These are phyloP conservation scores for Habroteleia sp. DNA, from an alignment of 2,888 invertebrate species.

Conservation along the genomic window DNA sequence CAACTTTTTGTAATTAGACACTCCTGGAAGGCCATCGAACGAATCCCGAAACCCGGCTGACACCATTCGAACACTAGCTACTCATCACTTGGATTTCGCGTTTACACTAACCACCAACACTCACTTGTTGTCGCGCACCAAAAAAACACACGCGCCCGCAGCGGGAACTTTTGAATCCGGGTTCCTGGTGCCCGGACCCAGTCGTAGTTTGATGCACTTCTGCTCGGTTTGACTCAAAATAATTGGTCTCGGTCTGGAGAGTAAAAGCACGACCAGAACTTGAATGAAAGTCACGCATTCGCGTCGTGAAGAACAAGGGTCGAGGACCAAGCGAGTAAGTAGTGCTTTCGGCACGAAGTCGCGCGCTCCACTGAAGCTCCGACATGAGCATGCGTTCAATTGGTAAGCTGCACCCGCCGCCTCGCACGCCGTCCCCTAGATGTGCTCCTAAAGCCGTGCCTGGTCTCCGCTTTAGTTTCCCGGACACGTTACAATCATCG, in stretches of 20 bases:
- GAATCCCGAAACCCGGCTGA: constrained; percentile 3
- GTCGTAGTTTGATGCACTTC: not conserved
- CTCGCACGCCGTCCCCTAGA: constrained; percentile 65
- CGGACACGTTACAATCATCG: constrained; percentile 51
- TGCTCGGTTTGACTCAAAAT: not conserved
- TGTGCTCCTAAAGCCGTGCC: constrained; percentile 55
- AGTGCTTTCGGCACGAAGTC: constrained; percentile 73
- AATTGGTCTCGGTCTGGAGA: not conserved
- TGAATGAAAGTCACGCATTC: constrained; percentile 12
- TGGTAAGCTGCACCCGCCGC: constrained; percentile 65
- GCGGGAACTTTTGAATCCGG: constrained; percentile 24
- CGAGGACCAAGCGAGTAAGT: constrained; percentile 33
- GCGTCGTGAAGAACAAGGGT: constrained; percentile 17
- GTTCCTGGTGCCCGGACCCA: not conserved
- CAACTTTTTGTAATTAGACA: not conserved
- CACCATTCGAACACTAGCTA: constrained; percentile 14
- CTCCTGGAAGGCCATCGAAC: not conserved
- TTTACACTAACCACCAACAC: constrained; percentile 28
- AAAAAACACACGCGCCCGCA: constrained; percentile 22
- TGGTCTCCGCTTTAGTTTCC: constrained; percentile 55
- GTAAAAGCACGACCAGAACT: constrained; percentile 3
- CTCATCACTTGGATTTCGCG: constrained; percentile 17
- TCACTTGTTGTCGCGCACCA: constrained; percentile 41
- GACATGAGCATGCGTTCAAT: constrained; percentile 69
- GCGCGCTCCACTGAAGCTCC: constrained; percentile 74